phyloP scores from a whole-genome alignment of 2,113 vertebrate species.

The Aegithalos caudatus region DNA sequence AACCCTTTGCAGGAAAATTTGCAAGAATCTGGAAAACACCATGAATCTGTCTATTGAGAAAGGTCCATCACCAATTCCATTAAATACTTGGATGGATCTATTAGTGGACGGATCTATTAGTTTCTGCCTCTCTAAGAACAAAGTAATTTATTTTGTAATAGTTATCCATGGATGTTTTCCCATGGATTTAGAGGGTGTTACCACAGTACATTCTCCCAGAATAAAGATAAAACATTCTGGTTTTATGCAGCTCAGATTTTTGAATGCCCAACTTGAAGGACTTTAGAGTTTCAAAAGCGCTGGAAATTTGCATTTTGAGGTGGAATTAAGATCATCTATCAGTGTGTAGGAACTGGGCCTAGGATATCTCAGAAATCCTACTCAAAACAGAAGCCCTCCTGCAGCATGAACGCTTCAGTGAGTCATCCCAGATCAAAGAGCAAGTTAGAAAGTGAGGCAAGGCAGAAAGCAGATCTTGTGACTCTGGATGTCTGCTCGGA shows the following conservation, averaged over 20 bases:
- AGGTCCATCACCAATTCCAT: too few relatives aligned
- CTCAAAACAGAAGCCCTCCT: not conserved
- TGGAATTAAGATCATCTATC: not conserved
- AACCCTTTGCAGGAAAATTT: not conserved
- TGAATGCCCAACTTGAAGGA: not conserved
- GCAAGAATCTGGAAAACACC: not conserved
- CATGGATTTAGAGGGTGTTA: not conserved
- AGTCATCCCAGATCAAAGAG: conserved; percentile 11
- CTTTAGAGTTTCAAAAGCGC: not conserved
- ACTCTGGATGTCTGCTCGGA: not conserved
- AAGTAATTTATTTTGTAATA: not conserved
- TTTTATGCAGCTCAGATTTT: not conserved
- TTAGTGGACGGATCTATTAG: too few relatives aligned
- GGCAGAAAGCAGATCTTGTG: not conserved
- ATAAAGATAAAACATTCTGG: not conserved
- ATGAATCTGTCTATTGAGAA: not conserved
- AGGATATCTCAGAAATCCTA: not conserved
- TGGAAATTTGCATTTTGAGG: not conserved
- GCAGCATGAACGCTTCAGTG: not conserved
- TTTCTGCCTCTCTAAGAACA: not conserved
- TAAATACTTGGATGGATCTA: too few relatives aligned
- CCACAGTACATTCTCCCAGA: not conserved
- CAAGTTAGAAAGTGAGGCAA: not conserved
- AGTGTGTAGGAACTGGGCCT: not conserved
- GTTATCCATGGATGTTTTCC: not conserved